Evolutionary conservation across 2,888 invertebrate genomes (phyloP), one percentile per base, ranked within the genome.

Genomic region (Cancer borealis): DNA sequence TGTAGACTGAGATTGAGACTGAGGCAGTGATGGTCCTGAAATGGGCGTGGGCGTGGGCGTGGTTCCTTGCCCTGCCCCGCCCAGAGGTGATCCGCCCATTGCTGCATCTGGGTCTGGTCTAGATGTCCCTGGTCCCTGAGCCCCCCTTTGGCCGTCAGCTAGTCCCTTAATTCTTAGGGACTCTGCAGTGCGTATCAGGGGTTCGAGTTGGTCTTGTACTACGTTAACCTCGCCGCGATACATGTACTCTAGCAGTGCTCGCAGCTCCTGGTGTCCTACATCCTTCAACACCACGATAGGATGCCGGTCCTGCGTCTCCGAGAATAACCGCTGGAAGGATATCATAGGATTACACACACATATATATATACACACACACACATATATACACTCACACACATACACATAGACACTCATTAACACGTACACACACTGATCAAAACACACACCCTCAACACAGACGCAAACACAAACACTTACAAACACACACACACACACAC

Each of bases 171-270:
- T 98, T 97, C 98, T 98, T 96, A 99, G 97, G 93, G 98, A 98
- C 97, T 98, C 98, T 1, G 99, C 99, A 88, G 99, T 98, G 97
- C 98, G 98, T 93, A 99, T 97, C 96, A 99, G 97, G 30, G 98
- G 98, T 91, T 98, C 98, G 96, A 99, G 97, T 97, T 99, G 98
- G 97, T 98, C 98, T 97, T 99, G 98, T 96, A 98, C 98, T 97
- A 99, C 98, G 97, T 98, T 98, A 92, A 98, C 98, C 97, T 98
- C 98, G 96, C 99, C 99, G 96, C 98, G 97, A 97, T 99, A 99
- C 98, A 99, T 98, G 96, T 98, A 99, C 97, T 98, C 98, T 98
- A 98, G 98, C 98, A 99, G 98, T 96, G 98, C 98, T 97, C 98
- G 98, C 96, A 99, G 97, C 97, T 98, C 98, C 96, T 98, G 98